Percentiles rank a stretch among this genome's conserved stretches.
Conservation (phyloP, 2,113 vertebrate genomes). For the Morone saxatilis region DNA sequence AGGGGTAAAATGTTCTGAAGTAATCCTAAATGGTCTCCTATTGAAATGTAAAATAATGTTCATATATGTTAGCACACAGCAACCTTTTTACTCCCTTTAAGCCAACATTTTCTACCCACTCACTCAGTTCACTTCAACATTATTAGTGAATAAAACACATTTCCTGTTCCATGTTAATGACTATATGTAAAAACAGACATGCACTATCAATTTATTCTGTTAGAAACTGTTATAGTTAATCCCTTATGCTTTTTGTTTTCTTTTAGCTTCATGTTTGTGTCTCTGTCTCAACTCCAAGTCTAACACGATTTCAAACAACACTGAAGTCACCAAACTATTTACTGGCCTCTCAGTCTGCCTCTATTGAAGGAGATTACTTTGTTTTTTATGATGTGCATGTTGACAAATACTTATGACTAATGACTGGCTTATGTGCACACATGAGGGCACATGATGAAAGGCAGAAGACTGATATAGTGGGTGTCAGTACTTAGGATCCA, state of each 20-base stretch:
- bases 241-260: not conserved
- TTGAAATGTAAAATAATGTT: conserved; percentile 37
- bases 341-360: not conserved
- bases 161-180: not conserved
- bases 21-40: conserved; percentile 44
- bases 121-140: not conserved
- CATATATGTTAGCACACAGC: conserved; percentile 22
- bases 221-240: not conserved
- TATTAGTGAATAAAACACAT: not conserved
- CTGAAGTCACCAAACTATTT: conserved; percentile 1
- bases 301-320: not conserved
- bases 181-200: not conserved
- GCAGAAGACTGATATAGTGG: conserved; percentile 28
- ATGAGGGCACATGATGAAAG: conserved; percentile 37
- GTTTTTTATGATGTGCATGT: conserved; percentile 11
- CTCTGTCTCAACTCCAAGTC: not conserved
- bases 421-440: conserved; percentile 24
- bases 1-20: conserved; percentile 47
- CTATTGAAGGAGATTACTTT: conserved; percentile 13
- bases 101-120: not conserved
- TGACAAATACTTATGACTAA: conserved; percentile 18
- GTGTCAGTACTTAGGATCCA: conserved; percentile 33
- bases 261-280: not conserved
- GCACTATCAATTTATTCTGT: not conserved
- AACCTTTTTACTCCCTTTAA: not conserved